Conservation (phyloP, 2,888 invertebrate species). For the Zonitis immaculata region DNA sequence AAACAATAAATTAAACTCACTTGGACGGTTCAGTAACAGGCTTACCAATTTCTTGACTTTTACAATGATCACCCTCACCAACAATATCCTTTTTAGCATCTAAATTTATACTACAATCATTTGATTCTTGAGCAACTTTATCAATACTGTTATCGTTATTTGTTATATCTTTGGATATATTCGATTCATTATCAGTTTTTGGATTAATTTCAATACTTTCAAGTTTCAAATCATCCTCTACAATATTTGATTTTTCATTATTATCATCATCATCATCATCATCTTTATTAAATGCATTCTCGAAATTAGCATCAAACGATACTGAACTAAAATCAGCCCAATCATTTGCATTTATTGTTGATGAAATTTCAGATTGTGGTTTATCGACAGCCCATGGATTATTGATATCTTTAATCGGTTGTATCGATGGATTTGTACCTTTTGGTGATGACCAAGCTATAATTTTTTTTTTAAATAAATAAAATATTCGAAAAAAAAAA, state of each 20-base stretch:
- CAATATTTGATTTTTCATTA: background rate
- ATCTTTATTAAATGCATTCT: conserved; percentile 17
- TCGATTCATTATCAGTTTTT: conserved; percentile 13
- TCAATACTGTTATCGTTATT: conserved; percentile 21
- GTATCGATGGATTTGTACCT: conserved; percentile 6
- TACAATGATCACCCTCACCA: conserved; percentile 9
- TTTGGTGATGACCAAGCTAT: conserved; percentile 44
- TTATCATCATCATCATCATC: background rate
- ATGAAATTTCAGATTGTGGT: conserved; percentile 13
- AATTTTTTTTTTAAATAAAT: conserved; percentile 8
- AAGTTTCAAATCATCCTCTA: conserved; percentile 31
- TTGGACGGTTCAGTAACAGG: conserved; percentile 32
- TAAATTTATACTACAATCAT: background rate
- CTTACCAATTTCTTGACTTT: conserved; percentile 11
- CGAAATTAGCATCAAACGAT: conserved; percentile 36
- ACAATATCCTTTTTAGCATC: background rate
- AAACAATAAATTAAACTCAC: conserved; percentile 25
- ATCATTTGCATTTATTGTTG: conserved; percentile 24
- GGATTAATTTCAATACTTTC: conserved; percentile 30
- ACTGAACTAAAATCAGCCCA: conserved; percentile 50
- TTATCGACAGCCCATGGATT: conserved; percentile 40
- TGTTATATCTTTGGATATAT: conserved; percentile 9
- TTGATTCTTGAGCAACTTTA: conserved; percentile 18
- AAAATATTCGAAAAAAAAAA: too few species aligned
- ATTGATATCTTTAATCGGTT: conserved; percentile 16